phyloP scores from a whole-genome alignment of 2,888 invertebrate genomes.

The Trichopria drosophilae region DNA sequence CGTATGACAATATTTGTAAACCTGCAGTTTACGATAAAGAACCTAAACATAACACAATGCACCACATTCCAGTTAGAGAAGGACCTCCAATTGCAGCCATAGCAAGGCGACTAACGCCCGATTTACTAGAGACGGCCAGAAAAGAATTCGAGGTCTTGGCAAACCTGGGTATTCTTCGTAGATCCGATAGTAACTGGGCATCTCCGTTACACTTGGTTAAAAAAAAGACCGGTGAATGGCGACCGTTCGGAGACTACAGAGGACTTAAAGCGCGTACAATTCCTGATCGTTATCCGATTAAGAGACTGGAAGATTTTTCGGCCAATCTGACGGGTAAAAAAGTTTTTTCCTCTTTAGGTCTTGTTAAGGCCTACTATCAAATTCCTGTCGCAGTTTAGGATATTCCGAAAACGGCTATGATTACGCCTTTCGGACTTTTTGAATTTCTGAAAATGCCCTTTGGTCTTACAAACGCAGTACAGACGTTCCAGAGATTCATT shows the following conservation, averaged over 20 bases:
- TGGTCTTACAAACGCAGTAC: conserved; percentile 43
- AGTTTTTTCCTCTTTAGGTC: conserved; percentile 38
- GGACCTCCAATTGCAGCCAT: conserved; percentile 1
- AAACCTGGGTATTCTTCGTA: conserved; percentile 1
- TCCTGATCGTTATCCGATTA: too few species aligned
- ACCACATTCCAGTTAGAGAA: conserved; percentile 36
- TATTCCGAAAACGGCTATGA: conserved; percentile 45
- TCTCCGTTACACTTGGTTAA: conserved; percentile 46
- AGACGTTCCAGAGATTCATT: conserved; percentile 37
- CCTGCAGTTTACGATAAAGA: conserved; percentile 14
- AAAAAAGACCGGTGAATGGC: conserved; percentile 38
- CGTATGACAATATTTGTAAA: conserved; percentile 26
- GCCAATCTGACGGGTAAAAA: conserved; percentile 32
- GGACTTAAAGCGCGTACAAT: too few species aligned
- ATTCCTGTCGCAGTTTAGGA: conserved; percentile 43
- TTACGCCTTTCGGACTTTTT: too few species aligned
- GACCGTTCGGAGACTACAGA: conserved; percentile 41
- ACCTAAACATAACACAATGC: conserved; percentile 32
- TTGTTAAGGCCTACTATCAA: conserved; percentile 42
- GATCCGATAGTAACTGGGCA: too few species aligned
- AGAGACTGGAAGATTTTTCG: too few species aligned
- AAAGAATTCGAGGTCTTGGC: conserved; percentile 2
- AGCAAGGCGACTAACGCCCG: conserved; percentile 5
- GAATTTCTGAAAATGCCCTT: conserved; percentile 41
- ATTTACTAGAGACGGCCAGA: background rate